Base-by-base conservation (phyloP, 2,888 invertebrate species). In the Beris chalybata region DNA sequence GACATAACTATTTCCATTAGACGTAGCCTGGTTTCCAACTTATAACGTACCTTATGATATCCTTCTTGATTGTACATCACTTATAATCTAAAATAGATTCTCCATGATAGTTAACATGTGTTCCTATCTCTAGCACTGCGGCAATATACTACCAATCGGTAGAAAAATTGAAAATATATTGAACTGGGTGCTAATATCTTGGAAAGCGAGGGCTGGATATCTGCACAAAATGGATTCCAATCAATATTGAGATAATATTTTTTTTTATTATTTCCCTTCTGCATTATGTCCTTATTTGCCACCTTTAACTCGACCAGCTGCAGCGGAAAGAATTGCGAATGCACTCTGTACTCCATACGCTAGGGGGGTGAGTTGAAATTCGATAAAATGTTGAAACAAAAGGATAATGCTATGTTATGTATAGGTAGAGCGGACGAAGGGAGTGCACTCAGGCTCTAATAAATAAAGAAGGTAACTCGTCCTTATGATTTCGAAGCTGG, bases 161-260 rank as follows among this genome's bases (percentile, higher is more conserved):
- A 6, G 15, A 12, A 48, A 48, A 48, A 48, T 13, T 5, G 15
- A 48, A 48, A 48, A 48, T 13, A 48, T 48, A 48, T 13, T 15
- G 48, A 48, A 48, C n/a, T 11, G 1, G 5, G 12, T 6, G 13
- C 48, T n/a, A 48, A 48, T 13, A 13, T n/a, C n/a, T 13, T 13
- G 48, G n/a, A n/a, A 13, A 15, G 12, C 48, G 48, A 44, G 9
- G 44, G 44, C 9, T 44, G n/a, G n/a, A 44, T 48, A 48, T 48
- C 48, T 48, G 15, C 48, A n/a, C 5, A 15, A 48, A 13, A 48
- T 11, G 48, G 48, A 48, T 48, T 48, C 48, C 48, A 48, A 48
- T 48, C 48, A 48, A 48, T 48, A 48, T 48, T 12, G 7, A 48
- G 6, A 48, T 48, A 15, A 13, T 48, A 11, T 48, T 48, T 48